Evolutionary conservation across 2,888 invertebrate genomes (phyloP), one percentile per base, ranked within the genome.

Genomic region (Conchocele bisecta): DNA sequence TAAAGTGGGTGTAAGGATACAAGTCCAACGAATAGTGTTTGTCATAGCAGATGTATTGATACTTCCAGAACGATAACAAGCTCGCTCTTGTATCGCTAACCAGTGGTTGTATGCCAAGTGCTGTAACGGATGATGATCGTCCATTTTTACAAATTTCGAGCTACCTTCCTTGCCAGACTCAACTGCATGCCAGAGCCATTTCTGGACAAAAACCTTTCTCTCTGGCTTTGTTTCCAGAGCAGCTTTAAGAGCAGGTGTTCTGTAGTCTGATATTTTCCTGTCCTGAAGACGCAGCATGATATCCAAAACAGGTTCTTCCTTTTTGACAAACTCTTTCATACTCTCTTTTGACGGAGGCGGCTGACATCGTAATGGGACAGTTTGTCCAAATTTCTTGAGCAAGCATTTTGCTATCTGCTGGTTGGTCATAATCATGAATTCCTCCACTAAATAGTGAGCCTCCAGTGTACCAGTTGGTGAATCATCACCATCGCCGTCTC

Each of bases 401-500:
- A 72, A 48, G 33, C 17, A 39, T 6, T 54, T 29, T 22, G 74
- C 77, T 11, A 78, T 37, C 13, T 48, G 33, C 29, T 39, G 35
- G 22, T 78, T 78, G 11, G 77, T 64, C 26, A 64, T 31, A 26
- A 79, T 46, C 75, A 75, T 75, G 35, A 69, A 70, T 46, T 79
- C 79, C 26, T 75, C 75, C 3, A 79, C 75, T 9, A 79, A 58
- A 22, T 60, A 72, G 41, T 79, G 79, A 3, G 75, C 69, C 37
- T 79, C 69, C 9, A 51, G 37, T 13, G 60, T 66, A 13, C 54
- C 57, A 6, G 35, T n/a, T 20, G 59, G 20, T 7, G 42, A 37
- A 13, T 66, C 28, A 3, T 51, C n/a, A n/a, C n/a, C n/a, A 31
- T 70, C 57, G 6, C 31, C 28, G 5, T 54, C 33, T 2, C 64